Base-by-base conservation (phyloP, 1,140 invertebrate genomes). In the Diplogasteroides magnus region DNA sequence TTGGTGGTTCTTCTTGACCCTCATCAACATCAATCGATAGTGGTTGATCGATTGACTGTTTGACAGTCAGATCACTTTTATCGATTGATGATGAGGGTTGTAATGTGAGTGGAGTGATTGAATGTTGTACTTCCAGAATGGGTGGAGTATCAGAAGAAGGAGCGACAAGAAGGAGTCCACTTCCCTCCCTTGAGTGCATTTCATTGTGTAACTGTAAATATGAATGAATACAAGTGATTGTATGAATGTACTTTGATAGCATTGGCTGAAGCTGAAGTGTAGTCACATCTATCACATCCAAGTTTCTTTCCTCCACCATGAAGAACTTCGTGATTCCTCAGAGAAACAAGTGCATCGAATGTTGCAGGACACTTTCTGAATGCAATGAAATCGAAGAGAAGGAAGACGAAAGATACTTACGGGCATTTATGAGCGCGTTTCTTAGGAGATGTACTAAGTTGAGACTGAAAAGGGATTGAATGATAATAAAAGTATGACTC, bases 241-340 rank as follows among this genome's bases (percentile, higher is more conserved):
- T 23, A n/a, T 23, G 23, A 37, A 13, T 65, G 61, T 23, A 37
- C 48, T n/a, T 31, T 48, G 13, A 65, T 55, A 65, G 64, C 64
- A n/a, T 65, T 32, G 14, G 37, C 31, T 2, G 64, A 65, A 55
- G 23, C 37, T 13, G 31, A 65, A 3, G 31, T 6, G 64, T 48
- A 65, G 26, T 65, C 64, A 37, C 64, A 65, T 6, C n/a, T 3
- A 28, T 32, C 37, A 37, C 64, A 65, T 23, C 11, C n/a, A 55
- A 48, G 48, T 65, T 65, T 65, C 14, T 37, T 14, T 26, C 48
- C 48, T 13, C 25, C 31, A 48, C 15, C 15, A 19, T 29, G 31
- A 37, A 28, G 27, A 65, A 23, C 11, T 2, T 23, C 14, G 25
- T 37, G n/a, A 37, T 14, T 48, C 48, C 48, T 3, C n/a, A 28